Conservation (phyloP, 2,888 invertebrate species). For the Rambutsinella grinnellia region DNA sequence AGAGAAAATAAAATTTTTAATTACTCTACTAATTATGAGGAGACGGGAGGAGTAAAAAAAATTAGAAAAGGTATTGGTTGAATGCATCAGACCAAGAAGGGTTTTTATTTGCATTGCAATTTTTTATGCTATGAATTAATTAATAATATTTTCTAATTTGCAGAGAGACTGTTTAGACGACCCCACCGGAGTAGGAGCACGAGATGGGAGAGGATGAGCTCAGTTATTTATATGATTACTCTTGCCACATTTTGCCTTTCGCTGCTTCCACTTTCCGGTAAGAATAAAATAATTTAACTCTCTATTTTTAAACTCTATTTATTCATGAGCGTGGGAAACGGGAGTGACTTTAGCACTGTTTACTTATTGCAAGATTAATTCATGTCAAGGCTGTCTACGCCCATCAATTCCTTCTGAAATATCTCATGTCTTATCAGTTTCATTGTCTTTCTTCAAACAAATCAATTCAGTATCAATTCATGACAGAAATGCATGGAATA, state of each 20-base stretch:
- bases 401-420: conserved; percentile 48
- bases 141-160: no score
- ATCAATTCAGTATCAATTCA: background rate
- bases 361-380: no score
- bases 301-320: background rate
- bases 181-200: conserved; percentile 61
- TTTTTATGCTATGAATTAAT: no score
- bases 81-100: no score
- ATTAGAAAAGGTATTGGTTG: no score
- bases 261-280: conserved; percentile 64
- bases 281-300: conserved; percentile 18
- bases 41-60: no score
- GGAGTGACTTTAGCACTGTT: conserved; percentile 59
- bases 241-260: conserved; percentile 65
- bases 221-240: conserved; percentile 64
- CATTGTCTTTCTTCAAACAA: no score
- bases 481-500: conserved; percentile 45
- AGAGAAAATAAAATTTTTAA: no score
- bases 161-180: conserved; percentile 65
- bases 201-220: conserved; percentile 65
- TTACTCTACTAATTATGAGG: no score
- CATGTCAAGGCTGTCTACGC: background rate
- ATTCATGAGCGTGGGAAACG: conserved; percentile 65
- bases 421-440: conserved; percentile 11
- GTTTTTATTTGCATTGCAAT: no score